Base-by-base conservation (phyloP, 2,888 invertebrate species). In the Leuctra nigra region DNA sequence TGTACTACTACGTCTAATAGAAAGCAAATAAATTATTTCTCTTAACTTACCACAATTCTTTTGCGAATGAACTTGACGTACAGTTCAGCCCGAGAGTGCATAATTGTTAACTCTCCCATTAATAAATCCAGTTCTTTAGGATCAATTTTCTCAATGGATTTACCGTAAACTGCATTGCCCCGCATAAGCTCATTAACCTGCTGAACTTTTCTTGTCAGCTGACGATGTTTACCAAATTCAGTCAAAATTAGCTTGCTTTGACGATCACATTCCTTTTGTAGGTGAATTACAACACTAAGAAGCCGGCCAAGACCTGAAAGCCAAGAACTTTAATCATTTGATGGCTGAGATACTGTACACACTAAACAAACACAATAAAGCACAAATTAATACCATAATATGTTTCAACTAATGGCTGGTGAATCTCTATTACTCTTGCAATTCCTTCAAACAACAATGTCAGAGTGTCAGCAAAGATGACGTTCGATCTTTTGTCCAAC, bases 1-100 rank as follows among this genome's bases (percentile, higher is more conserved):
- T n/a, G n/a, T n/a, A n/a, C n/a, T n/a, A n/a, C n/a, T n/a, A n/a
- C n/a, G n/a, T n/a, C n/a, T n/a, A n/a, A n/a, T n/a, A n/a, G n/a
- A n/a, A n/a, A n/a, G n/a, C n/a, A n/a, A n/a, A n/a, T n/a, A n/a
- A n/a, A n/a, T n/a, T n/a, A n/a, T n/a, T n/a, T n/a, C n/a, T n/a
- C n/a, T 46, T 18, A 41, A 69, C 73, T 74, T 69, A 88, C 89
- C 70, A 77, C 78, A 18, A 88, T 76, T 67, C 92, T 80, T 58
- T 91, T 77, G 53, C 82, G 77, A 60, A 98, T 77, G 75, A 98
- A 99, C 63, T 87, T 79, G 64, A 91, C 83, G 72, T 97, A 99
- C 20, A 98, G 76, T 68, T 92, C 90, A n/a, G 90, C 81, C 62
- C 95, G 78, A 1, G 91, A 86, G 73, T 94, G 94, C 75, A 96